Base-by-base conservation (phyloP, 2,113 vertebrate genomes). In the Lepus americanus region DNA sequence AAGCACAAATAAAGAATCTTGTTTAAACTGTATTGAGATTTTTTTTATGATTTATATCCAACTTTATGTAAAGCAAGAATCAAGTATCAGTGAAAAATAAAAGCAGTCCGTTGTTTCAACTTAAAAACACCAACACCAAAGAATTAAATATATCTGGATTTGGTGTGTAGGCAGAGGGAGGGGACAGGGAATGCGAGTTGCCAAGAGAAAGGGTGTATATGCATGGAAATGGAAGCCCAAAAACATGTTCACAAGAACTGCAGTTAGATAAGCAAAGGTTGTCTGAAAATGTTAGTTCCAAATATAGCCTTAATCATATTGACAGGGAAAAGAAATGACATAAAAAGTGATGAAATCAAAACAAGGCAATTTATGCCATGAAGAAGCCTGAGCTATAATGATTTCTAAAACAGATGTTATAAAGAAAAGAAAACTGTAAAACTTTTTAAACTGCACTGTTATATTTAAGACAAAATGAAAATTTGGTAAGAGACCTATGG, bases 381-480 rank as follows among this genome's bases (percentile, higher is more conserved):
- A 91, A 96, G 86, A 96, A 97, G 93, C 31, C 59, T 91, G 72
- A 95, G 90, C 90, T 96, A 82, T 86, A 95, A 95, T 94, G 92
- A 96, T 96, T 93, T 88, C 94, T 95, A 39, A 95, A 20, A 86
- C 92, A 98, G 96, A 93, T 97, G 95, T 93, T 92, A 63, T 91
- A 87, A 94, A 87, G 82, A 76, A 90, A 95, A 87, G 86, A 79
- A 90, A 22, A 73, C 10, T 53, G 10, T 33, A 44, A 82, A 92
- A 77, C 76, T 82, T 96, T 86, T 95, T 55, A 85, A 96, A 95
- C 66, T 92, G 61, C 10, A 89, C 88, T 80, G n/a, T 83, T 96
- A 87, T 53, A 95, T 93, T 94, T 96, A 95, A 97, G 59, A 94
- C 95, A 59, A 97, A 95, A 95, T 96, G 49, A 92, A 93, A 92